A percentile compares a stretch with the other conserved stretches of the same genome.
These are phyloP conservation scores for Epinotia bilunana DNA, from an alignment of 2,888 invertebrate species.

Conservation along the genomic window DNA sequence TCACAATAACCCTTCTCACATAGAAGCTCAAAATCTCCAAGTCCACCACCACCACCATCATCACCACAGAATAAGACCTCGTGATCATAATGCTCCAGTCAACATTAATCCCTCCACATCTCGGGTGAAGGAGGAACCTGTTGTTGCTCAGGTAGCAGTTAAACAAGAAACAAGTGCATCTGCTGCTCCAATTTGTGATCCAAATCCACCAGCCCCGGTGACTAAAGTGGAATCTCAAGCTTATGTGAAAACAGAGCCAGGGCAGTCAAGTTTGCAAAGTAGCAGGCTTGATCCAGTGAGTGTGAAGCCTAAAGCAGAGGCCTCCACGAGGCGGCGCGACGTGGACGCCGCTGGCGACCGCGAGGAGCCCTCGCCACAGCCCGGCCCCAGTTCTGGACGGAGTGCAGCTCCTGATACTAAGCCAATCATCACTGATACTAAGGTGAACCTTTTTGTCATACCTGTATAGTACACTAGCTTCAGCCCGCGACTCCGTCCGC, in stretches of 20 bases:
- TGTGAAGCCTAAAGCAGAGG: conserved; percentile 63
- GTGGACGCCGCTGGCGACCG: conserved; percentile 63
- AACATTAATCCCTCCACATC: conserved; percentile 50
- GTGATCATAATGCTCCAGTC: conserved; percentile 36
- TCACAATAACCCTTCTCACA: conserved; percentile 55
- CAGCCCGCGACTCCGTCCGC: too few species aligned
- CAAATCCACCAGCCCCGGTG: conserved; percentile 50
- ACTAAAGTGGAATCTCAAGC: conserved; percentile 60
- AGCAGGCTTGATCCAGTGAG: conserved; percentile 54
- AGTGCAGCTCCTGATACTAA: conserved; percentile 51
- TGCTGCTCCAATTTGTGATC: conserved; percentile 43
- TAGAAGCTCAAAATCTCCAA: conserved; percentile 56
- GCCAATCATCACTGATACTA: conserved; percentile 49
- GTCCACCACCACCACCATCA: conserved; percentile 59
- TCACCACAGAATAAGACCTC: conserved; percentile 30
- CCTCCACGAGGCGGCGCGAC: conserved; percentile 54
- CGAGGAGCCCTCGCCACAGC: conserved; percentile 67
- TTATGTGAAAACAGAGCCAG: conserved; percentile 65
- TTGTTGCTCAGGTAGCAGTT: conserved; percentile 54
- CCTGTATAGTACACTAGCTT: background rate
- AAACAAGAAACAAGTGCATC: conserved; percentile 61
- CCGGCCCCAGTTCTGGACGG: conserved; percentile 70
- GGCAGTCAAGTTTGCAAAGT: conserved; percentile 47
- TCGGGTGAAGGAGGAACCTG: conserved; percentile 70
- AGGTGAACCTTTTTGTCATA: conserved; percentile 54